These are phyloP conservation scores for Ostrea denselamellosa DNA, from an alignment of 1,140 invertebrate genomes.

Conservation along the genomic window DNA sequence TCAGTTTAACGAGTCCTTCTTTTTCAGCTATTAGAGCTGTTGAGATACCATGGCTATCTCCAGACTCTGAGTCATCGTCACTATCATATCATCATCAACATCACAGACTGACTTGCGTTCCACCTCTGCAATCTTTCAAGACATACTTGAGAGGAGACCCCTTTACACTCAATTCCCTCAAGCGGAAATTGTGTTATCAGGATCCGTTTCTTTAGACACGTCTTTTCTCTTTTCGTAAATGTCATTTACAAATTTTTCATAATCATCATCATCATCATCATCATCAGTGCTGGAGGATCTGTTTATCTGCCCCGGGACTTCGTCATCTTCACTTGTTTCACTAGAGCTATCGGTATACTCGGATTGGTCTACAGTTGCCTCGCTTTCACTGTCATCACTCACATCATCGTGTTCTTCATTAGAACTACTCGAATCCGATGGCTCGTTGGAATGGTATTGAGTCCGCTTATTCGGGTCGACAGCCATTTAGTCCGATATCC, in stretches of 20 bases:
- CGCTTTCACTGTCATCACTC: neutral
- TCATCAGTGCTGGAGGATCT: neutral
- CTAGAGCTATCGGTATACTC: neutral
- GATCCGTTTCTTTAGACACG: neutral
- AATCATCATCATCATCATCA: neutral
- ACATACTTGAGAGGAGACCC: neutral
- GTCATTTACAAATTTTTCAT: neutral
- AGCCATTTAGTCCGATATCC: neutral
- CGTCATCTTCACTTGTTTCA: neutral
- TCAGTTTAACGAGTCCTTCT: no score
- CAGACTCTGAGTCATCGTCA: neutral
- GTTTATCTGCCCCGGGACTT: neutral
- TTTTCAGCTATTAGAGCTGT: no score
- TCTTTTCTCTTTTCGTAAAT: neutral
- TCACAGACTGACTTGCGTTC: neutral
- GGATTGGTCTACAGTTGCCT: no score
- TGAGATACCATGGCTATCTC: neutral
- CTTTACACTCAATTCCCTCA: neutral
- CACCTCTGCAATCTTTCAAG: neutral
- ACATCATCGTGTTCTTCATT: neutral
- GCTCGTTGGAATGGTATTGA: neutral
- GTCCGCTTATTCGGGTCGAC: neutral
- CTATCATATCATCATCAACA: neutral
- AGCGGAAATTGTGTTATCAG: neutral
- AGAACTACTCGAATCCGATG: neutral